phyloP scores from a whole-genome alignment of 64 coral and sea anemone species.

The Catalaphyllia jardinei region DNA sequence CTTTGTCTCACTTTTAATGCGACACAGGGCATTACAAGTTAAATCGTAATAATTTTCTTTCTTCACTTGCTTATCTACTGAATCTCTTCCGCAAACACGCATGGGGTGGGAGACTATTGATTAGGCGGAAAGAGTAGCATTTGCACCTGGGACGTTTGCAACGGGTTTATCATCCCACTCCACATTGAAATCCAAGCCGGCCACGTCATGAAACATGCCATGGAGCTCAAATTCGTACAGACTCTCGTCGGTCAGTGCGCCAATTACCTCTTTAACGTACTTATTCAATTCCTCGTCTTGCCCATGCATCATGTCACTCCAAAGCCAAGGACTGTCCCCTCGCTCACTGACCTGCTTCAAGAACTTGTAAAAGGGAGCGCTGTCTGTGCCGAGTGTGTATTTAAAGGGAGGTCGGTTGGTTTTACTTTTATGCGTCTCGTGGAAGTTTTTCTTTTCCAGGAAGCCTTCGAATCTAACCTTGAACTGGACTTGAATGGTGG shows the following conservation, averaged over 20 bases:
- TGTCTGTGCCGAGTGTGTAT: constrained; percentile 19
- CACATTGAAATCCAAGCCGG: constrained; percentile 25
- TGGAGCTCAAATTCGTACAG: constrained; percentile 62
- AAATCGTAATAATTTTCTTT: too few relatives aligned
- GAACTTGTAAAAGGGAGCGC: constrained; percentile 41
- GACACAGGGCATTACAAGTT: too few relatives aligned
- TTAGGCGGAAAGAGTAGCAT: not conserved
- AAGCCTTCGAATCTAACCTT: constrained; percentile 67
- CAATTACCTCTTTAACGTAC: not conserved
- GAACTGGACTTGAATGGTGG: constrained; percentile 65
- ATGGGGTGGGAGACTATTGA: not conserved
- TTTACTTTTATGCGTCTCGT: constrained; percentile 10
- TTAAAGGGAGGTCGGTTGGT: constrained; percentile 4
- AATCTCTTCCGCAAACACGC: too few relatives aligned
- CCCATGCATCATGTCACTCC: constrained; percentile 49
- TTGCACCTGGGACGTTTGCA: not conserved
- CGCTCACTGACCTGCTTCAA: constrained; percentile 54
- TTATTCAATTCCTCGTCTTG: too few relatives aligned
- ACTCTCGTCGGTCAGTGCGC: constrained; percentile 29
- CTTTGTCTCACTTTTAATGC: too few relatives aligned
- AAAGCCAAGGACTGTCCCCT: constrained; percentile 49
- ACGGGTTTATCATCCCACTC: constrained; percentile 29
- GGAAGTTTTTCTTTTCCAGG: constrained; percentile 48
- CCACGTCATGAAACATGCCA: constrained; percentile 64
- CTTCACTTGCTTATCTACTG: too few relatives aligned